Percentiles rank a stretch among this genome's conserved stretches.
Conservation (phyloP, 2,113 vertebrate species). For the Brachionichthys hirsutus region DNA sequence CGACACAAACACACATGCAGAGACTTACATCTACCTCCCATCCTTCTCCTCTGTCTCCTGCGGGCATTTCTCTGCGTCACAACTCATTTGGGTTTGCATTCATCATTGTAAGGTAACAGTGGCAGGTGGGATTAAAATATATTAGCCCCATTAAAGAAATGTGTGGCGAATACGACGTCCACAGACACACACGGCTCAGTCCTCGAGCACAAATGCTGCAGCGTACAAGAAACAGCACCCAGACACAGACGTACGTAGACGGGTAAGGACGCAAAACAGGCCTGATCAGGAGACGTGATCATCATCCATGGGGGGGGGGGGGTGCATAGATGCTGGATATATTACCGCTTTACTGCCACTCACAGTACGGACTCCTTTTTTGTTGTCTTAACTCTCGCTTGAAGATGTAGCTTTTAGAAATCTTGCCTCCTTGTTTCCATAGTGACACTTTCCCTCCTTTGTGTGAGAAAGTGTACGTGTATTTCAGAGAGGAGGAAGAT, state of each 20-base stretch:
- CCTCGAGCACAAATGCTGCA: slow-evolving; percentile 11
- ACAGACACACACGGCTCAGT: slow-evolving; percentile 21
- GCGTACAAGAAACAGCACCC: slow-evolving; percentile 9
- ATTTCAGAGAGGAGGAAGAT: slow-evolving; percentile 60
- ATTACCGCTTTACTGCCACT: slow-evolving; percentile 65
- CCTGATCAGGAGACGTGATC: slow-evolving; percentile 25
- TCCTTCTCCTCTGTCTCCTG: slow-evolving; percentile 65
- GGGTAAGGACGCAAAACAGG: slow-evolving; percentile 13
- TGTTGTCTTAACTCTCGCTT: slow-evolving; percentile 78
- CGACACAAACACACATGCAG: slow-evolving; percentile 48
- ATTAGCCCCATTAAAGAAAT: slow-evolving; percentile 80
- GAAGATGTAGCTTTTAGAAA: slow-evolving; percentile 82
- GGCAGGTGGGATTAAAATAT: slow-evolving; percentile 84
- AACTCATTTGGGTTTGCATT: slow-evolving; percentile 81
- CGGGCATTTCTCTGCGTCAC: slow-evolving; percentile 77
- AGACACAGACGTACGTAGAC: slow-evolving; percentile 5
- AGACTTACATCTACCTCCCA: slow-evolving; percentile 67
- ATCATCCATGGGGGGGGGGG: slow-evolving; percentile 20
- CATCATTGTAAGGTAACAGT: slow-evolving; percentile 81
- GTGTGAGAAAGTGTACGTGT: slow-evolving; percentile 63
- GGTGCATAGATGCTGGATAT: slow-evolving; percentile 55
- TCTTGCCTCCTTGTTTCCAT: slow-evolving; percentile 83
- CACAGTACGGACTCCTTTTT: slow-evolving; percentile 72
- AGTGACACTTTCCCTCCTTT: slow-evolving; percentile 82
- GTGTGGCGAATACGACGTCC: slow-evolving; percentile 71